These are phyloP conservation scores for Platanista minor DNA, from an alignment of 2,113 vertebrate genomes.

Conservation along the genomic window DNA sequence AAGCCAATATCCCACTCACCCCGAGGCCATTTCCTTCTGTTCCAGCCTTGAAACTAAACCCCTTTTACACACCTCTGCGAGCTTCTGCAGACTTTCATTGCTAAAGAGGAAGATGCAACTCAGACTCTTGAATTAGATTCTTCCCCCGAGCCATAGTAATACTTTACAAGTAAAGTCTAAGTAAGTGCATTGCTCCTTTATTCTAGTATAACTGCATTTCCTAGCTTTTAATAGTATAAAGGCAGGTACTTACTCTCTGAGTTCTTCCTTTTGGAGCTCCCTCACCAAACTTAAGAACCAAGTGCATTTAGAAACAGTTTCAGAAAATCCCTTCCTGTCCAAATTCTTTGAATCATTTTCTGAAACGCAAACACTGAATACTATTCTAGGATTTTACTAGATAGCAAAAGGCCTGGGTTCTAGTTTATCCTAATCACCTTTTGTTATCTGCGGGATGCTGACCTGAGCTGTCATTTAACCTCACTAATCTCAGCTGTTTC, in stretches of 20 bases:
- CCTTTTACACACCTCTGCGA: background rate
- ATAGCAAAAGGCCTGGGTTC: background rate
- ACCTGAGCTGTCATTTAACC: background rate
- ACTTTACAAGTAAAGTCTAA: background rate
- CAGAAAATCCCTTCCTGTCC: background rate
- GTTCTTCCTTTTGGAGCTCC: background rate
- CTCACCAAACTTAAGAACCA: background rate
- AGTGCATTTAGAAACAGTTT: background rate
- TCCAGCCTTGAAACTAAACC: background rate
- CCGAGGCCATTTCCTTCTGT: no score
- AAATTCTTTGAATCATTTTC: background rate
- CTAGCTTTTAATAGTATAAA: background rate
- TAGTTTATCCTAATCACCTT: background rate
- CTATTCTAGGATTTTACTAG: background rate
- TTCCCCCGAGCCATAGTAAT: background rate
- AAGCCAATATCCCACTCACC: background rate
- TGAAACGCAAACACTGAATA: background rate
- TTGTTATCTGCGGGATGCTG: background rate
- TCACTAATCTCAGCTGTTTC: background rate
- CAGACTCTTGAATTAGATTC: background rate
- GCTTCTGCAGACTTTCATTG: background rate
- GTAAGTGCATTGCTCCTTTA: rapidly evolving
- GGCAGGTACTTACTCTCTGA: background rate
- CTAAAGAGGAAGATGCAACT: background rate
- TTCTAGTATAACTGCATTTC: background rate